Percentiles rank a stretch among this genome's conserved stretches.
phyloP scores from a whole-genome alignment of 2,113 vertebrate species.

The Gallinago jamesoni region DNA sequence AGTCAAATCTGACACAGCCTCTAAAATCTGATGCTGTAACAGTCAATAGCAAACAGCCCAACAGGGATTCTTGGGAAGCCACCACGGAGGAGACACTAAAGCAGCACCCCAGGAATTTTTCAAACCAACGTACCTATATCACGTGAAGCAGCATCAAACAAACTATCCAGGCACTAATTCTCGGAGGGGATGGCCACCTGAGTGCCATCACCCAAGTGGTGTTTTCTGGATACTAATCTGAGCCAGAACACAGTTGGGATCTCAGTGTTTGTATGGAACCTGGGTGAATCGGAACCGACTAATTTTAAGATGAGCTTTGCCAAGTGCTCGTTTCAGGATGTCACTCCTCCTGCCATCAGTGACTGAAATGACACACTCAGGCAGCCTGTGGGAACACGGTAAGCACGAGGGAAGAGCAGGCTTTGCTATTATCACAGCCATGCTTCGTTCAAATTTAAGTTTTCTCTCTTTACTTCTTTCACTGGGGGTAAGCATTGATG shows the following conservation, averaged over 20 bases:
- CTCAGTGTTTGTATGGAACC: not conserved
- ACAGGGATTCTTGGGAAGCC: accelerated
- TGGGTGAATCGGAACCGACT: not conserved
- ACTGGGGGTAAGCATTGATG: not conserved
- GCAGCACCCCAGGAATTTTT: not conserved
- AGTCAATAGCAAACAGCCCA: not conserved
- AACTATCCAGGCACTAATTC: accelerated
- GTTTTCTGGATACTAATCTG: accelerated
- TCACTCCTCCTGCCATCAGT: not conserved
- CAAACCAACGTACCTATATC: accelerated
- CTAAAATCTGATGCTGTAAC: not conserved
- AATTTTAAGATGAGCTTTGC: not conserved
- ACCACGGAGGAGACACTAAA: accelerated
- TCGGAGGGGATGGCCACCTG: not conserved
- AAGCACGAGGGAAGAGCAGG: not conserved
- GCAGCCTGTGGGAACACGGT: not conserved
- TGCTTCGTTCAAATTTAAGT: not conserved
- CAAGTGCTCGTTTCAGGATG: not conserved
- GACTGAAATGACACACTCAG: not conserved
- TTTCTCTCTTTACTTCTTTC: not conserved
- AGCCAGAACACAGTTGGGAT: not conserved
- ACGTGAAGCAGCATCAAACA: accelerated
- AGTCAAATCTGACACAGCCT: not conserved
- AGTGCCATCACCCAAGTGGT: not conserved
- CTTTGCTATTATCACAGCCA: not conserved